Conservation (phyloP, 2,888 invertebrate species). For the Coremacera marginata region DNA sequence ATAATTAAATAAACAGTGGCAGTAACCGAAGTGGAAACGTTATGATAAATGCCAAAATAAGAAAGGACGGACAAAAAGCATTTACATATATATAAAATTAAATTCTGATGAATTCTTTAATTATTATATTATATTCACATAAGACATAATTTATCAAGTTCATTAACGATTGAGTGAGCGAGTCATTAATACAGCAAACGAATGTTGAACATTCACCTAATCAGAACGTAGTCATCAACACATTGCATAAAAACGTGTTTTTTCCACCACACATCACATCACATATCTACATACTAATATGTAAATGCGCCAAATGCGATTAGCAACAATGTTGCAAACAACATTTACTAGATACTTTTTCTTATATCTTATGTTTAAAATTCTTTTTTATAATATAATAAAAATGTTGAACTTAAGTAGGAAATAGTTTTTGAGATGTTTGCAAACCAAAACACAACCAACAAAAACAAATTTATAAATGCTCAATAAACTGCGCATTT, state of each 20-base stretch:
- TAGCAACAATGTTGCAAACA: slow-evolving; percentile 27
- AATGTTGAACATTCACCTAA: neutral
- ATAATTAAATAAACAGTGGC: neutral
- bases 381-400: slow-evolving; percentile 36
- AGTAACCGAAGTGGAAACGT: neutral
- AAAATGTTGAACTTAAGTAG: slow-evolving; percentile 34
- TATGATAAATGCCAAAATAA: neutral
- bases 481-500: slow-evolving; percentile 14
- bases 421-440: neutral
- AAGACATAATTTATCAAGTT: neutral
- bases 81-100: neutral
- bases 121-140: neutral
- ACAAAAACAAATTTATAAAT: neutral
- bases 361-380: slow-evolving; percentile 13
- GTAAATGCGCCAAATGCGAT: neutral
- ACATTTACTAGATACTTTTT: neutral
- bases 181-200: neutral
- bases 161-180: neutral
- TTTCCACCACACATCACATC: neutral
- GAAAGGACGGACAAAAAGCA: neutral
- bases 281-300: too few species aligned
- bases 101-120: neutral
- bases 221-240: neutral
- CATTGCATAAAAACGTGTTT: neutral
- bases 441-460: too few species aligned